Conservation (phyloP, 1,140 invertebrate species). For the Goniozus legneri region DNA sequence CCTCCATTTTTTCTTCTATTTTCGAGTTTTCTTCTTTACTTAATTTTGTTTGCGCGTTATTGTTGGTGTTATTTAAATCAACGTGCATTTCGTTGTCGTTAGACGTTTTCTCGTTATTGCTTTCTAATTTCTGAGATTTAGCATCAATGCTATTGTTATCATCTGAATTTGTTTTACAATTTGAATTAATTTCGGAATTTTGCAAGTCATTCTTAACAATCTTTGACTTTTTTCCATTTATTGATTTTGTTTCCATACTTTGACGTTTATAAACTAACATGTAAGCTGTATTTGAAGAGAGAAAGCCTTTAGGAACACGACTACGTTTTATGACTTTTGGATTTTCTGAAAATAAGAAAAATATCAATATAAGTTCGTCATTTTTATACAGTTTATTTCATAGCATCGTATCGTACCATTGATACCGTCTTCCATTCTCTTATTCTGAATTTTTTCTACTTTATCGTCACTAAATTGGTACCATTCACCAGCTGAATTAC, state of each 20-base stretch:
- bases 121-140: neutral
- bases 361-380: too few relatives aligned
- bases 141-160: neutral
- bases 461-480: slow-evolving; percentile 70
- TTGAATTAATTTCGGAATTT: slow-evolving; percentile 8
- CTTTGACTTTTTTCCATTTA: slow-evolving; percentile 7
- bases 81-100: neutral
- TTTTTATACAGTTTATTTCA: too few relatives aligned
- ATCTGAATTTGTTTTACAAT: too few relatives aligned
- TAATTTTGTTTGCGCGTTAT: neutral
- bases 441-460: slow-evolving; percentile 59
- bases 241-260: slow-evolving; percentile 7
- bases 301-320: slow-evolving; percentile 50
- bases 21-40: neutral
- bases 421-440: slow-evolving; percentile 53
- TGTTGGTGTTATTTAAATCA: neutral
- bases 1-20: neutral
- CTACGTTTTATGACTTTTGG: slow-evolving; percentile 46
- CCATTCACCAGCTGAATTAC: slow-evolving; percentile 59
- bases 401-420: slow-evolving; percentile 32
- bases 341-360: slow-evolving; percentile 36
- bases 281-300: slow-evolving; percentile 61
- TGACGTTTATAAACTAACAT: slow-evolving; percentile 63
- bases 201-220: slow-evolving; percentile 15
- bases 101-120: neutral